Percentiles rank a stretch among this genome's conserved stretches.
phyloP scores from a whole-genome alignment of 2,113 vertebrate genomes.

The Scomber colias region DNA sequence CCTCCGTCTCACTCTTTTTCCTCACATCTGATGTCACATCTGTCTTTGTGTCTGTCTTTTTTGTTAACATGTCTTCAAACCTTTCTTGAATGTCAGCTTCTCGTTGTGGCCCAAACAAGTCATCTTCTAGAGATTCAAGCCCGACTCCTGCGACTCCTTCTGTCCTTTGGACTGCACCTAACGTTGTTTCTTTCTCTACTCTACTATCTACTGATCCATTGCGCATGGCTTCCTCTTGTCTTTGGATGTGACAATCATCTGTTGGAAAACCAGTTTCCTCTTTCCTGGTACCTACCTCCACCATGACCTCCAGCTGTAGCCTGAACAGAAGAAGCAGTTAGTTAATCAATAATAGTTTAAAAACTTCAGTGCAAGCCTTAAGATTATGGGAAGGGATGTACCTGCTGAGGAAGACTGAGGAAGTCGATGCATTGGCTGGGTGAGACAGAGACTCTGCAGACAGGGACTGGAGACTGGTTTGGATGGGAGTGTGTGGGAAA shows the following conservation, averaged over 20 bases:
- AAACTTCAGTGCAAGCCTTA: neutral
- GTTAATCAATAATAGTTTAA: neutral
- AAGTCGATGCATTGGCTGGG: conserved; percentile 72
- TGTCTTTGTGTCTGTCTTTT: conserved; percentile 14
- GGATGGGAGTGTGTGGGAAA: conserved; percentile 80
- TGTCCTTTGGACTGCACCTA: neutral
- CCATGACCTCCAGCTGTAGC: conserved; percentile 86
- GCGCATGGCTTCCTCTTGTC: conserved; percentile 25
- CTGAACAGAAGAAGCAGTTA: conserved; percentile 75
- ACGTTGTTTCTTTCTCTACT: conserved; percentile 33
- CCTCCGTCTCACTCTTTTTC: conserved; percentile 51
- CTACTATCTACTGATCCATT: conserved; percentile 22
- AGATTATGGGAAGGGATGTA: conserved; percentile 60
- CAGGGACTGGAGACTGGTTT: conserved; percentile 80
- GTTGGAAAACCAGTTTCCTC: conserved; percentile 18
- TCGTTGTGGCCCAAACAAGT: conserved; percentile 56
- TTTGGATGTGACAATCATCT: conserved; percentile 5
- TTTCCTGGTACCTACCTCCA: conserved; percentile 63
- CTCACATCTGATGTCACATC: conserved; percentile 12
- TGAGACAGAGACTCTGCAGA: conserved; percentile 85
- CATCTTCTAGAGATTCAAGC: conserved; percentile 43
- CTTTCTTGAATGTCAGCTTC: conserved; percentile 27
- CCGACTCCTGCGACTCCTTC: neutral
- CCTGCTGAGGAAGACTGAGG: conserved; percentile 91
- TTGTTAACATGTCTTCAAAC: conserved; percentile 38